Conservation (phyloP, 2,888 invertebrate genomes). For the Loripinus fragilis region DNA sequence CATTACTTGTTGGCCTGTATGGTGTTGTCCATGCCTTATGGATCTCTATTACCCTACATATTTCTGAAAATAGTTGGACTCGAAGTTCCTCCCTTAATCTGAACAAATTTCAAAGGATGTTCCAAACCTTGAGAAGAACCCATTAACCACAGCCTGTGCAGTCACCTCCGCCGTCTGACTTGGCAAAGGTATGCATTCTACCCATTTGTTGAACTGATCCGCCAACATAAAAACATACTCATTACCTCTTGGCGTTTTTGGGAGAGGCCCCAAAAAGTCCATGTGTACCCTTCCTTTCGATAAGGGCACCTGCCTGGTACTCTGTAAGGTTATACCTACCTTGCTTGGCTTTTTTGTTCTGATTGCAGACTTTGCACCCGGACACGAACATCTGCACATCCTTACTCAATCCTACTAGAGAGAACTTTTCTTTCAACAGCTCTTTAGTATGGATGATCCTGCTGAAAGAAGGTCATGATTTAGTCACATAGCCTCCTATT, state of each 20-base stretch:
- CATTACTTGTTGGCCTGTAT: constrained; percentile 34
- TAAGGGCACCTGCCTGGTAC: constrained; percentile 7
- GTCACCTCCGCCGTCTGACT: constrained; percentile 46
- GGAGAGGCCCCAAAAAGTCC: constrained; percentile 13
- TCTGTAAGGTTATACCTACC: neutral
- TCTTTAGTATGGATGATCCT: neutral
- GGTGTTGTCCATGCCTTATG: constrained; percentile 43
- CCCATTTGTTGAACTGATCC: constrained; percentile 56
- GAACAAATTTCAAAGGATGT: constrained; percentile 8
- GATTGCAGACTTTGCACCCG: neutral
- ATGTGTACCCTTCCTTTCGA: constrained; percentile 16
- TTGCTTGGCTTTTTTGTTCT: constrained; percentile 13
- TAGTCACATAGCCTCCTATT: neutral
- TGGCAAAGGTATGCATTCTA: constrained; percentile 42
- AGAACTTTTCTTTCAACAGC: constrained; percentile 14
- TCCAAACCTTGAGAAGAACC: constrained; percentile 39
- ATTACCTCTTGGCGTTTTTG: constrained; percentile 9
- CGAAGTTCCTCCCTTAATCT: constrained; percentile 37
- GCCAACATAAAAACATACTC: constrained; percentile 42
- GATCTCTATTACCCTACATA: constrained; percentile 31
- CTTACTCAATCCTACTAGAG: neutral
- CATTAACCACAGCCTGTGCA: constrained; percentile 38
- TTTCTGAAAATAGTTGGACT: constrained; percentile 15
- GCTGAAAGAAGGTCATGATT: neutral
- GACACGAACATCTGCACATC: neutral